Conservation (phyloP, 1,140 invertebrate species). For the Anastrepha obliqua region DNA sequence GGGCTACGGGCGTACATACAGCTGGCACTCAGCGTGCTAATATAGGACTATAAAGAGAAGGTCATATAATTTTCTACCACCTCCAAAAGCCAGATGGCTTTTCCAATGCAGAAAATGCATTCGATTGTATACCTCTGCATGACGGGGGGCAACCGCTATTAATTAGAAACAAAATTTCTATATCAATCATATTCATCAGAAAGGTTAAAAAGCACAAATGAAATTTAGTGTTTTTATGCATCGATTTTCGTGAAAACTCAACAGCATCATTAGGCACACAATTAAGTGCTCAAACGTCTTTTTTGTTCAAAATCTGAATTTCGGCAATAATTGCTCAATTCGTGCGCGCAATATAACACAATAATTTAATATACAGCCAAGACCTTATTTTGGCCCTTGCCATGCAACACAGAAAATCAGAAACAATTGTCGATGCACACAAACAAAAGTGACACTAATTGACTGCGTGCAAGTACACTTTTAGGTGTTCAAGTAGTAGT, state of each 20-base stretch:
- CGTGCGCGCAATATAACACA: background rate
- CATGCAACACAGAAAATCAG: background rate
- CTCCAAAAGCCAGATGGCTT: too few species aligned
- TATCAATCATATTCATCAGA: too few species aligned
- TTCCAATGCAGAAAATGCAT: too few species aligned
- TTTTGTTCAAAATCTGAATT: conserved; percentile 2
- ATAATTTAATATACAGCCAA: conserved; percentile 16
- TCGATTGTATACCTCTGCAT: too few species aligned
- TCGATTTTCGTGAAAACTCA: background rate
- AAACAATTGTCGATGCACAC: background rate
- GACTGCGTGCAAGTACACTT: conserved; percentile 39
- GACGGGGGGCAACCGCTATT: too few species aligned
- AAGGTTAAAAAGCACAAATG: too few species aligned
- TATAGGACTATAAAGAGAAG: too few species aligned
- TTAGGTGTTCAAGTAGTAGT: conserved; percentile 4
- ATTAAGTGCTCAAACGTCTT: background rate
- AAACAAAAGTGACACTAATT: conserved; percentile 24
- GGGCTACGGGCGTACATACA: too few species aligned
- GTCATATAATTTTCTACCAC: too few species aligned
- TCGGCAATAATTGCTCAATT: conserved; percentile 28
- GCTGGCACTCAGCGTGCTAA: too few species aligned
- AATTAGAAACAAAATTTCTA: too few species aligned
- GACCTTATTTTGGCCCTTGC: conserved; percentile 44
- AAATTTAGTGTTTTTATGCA: too few species aligned
- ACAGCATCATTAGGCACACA: background rate